Conservation (phyloP, 2,888 invertebrate genomes). For the Polia nebulosa region DNA sequence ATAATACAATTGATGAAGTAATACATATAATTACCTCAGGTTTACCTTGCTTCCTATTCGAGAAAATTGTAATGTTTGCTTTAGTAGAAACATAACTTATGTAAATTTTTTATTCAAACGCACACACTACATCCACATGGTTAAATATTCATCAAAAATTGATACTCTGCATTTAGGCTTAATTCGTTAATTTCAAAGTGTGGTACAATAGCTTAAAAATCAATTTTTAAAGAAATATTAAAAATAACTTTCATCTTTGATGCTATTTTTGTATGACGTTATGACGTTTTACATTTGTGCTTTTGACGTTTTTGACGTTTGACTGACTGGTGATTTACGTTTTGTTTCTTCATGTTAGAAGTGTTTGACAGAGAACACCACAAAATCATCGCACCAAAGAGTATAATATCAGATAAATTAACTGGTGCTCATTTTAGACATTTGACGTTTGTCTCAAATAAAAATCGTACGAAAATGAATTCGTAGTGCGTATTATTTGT, state of each 20-base stretch:
- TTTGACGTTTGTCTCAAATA: no score
- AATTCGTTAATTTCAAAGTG: slow-evolving; percentile 74
- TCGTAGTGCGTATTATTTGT: no score
- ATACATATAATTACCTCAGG: slow-evolving; percentile 80
- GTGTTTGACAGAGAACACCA: not conserved
- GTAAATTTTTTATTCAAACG: slow-evolving; percentile 76
- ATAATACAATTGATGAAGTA: slow-evolving; percentile 54
- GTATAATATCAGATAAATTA: not conserved
- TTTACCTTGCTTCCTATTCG: slow-evolving; percentile 83
- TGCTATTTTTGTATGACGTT: slow-evolving; percentile 85
- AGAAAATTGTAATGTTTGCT: slow-evolving; percentile 85
- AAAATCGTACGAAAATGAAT: no score
- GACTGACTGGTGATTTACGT: slow-evolving; percentile 50
- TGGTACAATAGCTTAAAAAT: slow-evolving; percentile 70
- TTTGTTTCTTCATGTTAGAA: slow-evolving; percentile 41
- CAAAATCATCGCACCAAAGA: not conserved
- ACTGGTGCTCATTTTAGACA: no score
- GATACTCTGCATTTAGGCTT: slow-evolving; percentile 67
- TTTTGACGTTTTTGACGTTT: slow-evolving; percentile 69
- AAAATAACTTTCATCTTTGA: slow-evolving; percentile 89
- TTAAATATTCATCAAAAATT: slow-evolving; percentile 71
- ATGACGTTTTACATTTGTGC: slow-evolving; percentile 67
- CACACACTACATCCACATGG: slow-evolving; percentile 73
- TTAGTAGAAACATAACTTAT: slow-evolving; percentile 88
- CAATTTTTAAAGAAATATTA: slow-evolving; percentile 79